Conservation (phyloP, 92 coral and sea anemone genomes). For the Parazoanthus atlanticus region DNA sequence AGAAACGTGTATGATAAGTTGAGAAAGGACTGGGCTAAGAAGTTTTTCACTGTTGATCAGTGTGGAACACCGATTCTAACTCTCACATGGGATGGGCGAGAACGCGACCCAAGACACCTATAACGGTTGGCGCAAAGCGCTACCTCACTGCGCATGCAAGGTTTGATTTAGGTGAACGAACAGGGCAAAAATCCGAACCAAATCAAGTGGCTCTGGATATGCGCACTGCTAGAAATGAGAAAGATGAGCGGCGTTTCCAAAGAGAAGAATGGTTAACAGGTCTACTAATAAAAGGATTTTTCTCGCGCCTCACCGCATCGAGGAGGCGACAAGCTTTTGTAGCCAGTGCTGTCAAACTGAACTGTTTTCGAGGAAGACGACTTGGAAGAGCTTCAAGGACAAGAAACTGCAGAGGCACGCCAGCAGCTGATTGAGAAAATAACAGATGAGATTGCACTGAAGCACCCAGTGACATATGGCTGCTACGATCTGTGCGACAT, state of each 20-base stretch:
- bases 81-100: slow-evolving; percentile 29
- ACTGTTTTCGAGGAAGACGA: not conserved
- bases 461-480: too few species aligned
- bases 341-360: not conserved
- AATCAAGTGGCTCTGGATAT: not conserved
- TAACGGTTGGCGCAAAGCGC: not conserved
- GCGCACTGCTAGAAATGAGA: not conserved
- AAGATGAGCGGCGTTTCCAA: not conserved
- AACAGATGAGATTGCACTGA: too few species aligned
- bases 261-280: not conserved
- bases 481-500: too few species aligned
- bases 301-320: not conserved
- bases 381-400: not conserved
- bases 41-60: slow-evolving; percentile 18
- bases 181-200: not conserved
- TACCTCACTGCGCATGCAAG: not conserved
- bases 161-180: not conserved
- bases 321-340: not conserved
- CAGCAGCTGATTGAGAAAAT: not conserved
- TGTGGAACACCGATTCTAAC: not conserved
- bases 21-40: not conserved
- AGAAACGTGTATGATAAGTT: not conserved
- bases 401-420: not conserved
- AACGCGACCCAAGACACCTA: not conserved
- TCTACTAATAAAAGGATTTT: not conserved